These are phyloP conservation scores for Abscondita cerata DNA, from an alignment of 2,888 invertebrate species.

Conservation along the genomic window DNA sequence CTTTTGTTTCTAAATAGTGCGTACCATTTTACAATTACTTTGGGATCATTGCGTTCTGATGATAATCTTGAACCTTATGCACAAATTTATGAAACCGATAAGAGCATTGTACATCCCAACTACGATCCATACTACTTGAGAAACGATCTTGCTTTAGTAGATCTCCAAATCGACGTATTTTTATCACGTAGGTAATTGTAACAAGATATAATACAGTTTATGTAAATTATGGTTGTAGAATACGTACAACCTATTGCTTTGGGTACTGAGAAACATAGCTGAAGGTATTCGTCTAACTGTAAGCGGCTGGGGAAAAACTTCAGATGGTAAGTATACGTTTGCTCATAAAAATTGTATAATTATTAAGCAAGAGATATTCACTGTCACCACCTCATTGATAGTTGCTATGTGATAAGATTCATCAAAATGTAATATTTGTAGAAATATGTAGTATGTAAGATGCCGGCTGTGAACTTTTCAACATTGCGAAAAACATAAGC, in stretches of 20 bases:
- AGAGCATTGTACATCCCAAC: slow-evolving; percentile 26
- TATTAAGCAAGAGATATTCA: too few species aligned
- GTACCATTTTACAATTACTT: not conserved
- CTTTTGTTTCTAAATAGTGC: not conserved
- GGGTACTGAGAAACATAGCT: not conserved
- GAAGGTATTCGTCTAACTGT: slow-evolving; percentile 11
- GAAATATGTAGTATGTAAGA: too few species aligned
- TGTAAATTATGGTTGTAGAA: not conserved
- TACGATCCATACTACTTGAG: slow-evolving; percentile 29
- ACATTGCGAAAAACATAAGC: too few species aligned
- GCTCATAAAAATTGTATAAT: too few species aligned
- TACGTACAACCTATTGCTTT: not conserved
- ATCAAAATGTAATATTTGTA: too few species aligned
- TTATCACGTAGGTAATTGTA: not conserved
- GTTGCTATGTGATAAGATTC: too few species aligned
- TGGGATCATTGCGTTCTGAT: slow-evolving; percentile 11
- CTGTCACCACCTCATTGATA: too few species aligned
- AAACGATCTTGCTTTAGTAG: slow-evolving; percentile 42
- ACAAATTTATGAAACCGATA: slow-evolving; percentile 1
- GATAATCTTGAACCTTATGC: not conserved
- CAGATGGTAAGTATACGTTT: slow-evolving; percentile 37
- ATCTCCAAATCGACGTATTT: slow-evolving; percentile 10
- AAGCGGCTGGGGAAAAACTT: slow-evolving; percentile 42
- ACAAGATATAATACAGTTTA: too few species aligned
- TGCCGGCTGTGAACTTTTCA: too few species aligned